Conservation (phyloP, 2,113 vertebrate species). For the Dasyprocta punctata region DNA sequence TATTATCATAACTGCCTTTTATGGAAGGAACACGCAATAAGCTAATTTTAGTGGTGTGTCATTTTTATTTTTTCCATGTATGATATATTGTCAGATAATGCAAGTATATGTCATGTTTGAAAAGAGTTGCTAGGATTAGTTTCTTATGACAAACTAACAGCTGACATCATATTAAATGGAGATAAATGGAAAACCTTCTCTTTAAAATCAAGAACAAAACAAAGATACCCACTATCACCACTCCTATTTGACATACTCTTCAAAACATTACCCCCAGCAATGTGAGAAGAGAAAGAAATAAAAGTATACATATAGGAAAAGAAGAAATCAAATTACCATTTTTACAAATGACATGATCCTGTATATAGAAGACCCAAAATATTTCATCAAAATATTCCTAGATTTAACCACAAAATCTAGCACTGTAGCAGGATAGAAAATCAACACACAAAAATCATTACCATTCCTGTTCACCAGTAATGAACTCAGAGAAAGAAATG, state of each 20-base stretch:
- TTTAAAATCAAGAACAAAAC: background rate
- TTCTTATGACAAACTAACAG: background rate
- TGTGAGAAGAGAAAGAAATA: background rate
- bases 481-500: background rate
- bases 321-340: background rate
- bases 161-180: background rate
- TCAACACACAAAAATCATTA: background rate
- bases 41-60: conserved; percentile 47
- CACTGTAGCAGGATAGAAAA: background rate
- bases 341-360: background rate
- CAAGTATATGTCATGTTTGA: conserved; percentile 24
- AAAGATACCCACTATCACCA: background rate
- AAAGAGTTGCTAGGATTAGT: conserved; percentile 12
- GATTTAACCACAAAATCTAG: background rate
- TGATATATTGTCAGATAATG: conserved; percentile 64
- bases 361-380: background rate
- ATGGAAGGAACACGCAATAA: conserved; percentile 46
- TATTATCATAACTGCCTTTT: background rate
- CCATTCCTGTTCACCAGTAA: background rate
- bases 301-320: background rate
- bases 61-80: conserved; percentile 51
- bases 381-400: background rate
- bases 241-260: background rate
- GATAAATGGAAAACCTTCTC: background rate
- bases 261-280: background rate